phyloP scores from a whole-genome alignment of 2,888 invertebrate species.

The Pyrochroa serraticornis region DNA sequence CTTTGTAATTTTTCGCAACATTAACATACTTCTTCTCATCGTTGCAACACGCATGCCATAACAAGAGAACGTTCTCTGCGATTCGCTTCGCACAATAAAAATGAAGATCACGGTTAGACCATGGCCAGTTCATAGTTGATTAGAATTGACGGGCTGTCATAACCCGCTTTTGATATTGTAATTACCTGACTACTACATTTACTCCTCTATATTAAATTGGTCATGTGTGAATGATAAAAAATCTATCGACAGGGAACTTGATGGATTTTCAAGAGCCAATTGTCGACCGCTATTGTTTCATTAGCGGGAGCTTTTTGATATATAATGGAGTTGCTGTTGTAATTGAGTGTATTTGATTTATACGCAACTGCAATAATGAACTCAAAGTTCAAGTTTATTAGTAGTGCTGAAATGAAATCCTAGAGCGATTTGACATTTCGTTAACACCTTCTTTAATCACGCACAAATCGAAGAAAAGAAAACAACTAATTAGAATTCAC shows the following conservation, averaged over 20 bases:
- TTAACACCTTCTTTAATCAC: constrained; percentile 15
- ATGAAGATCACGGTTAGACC: constrained; percentile 41
- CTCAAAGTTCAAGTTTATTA: constrained; percentile 31
- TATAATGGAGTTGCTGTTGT: constrained; percentile 25
- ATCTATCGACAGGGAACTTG: constrained; percentile 26
- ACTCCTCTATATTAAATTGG: constrained; percentile 30
- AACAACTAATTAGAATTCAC: constrained; percentile 6
- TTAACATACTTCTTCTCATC: constrained; percentile 29
- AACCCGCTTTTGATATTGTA: constrained; percentile 46
- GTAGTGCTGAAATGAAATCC: constrained; percentile 20
- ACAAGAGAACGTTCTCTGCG: constrained; percentile 40
- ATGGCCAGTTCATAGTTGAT: constrained; percentile 38
- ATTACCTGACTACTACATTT: constrained; percentile 43
- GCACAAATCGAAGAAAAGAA: background rate
- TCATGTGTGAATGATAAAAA: constrained; percentile 33
- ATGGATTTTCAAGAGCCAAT: constrained; percentile 25
- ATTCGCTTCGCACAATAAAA: constrained; percentile 35
- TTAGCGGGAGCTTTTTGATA: constrained; percentile 25
- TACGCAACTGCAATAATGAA: constrained; percentile 24
- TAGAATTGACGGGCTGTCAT: constrained; percentile 45
- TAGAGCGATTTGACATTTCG: constrained; percentile 12
- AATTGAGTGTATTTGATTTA: constrained; percentile 29
- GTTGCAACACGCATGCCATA: constrained; percentile 40
- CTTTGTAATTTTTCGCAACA: constrained; percentile 21
- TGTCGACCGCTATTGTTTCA: constrained; percentile 24